Base-by-base conservation (phyloP, 1,140 invertebrate genomes). In the Pygmarrhopalites habei region DNA sequence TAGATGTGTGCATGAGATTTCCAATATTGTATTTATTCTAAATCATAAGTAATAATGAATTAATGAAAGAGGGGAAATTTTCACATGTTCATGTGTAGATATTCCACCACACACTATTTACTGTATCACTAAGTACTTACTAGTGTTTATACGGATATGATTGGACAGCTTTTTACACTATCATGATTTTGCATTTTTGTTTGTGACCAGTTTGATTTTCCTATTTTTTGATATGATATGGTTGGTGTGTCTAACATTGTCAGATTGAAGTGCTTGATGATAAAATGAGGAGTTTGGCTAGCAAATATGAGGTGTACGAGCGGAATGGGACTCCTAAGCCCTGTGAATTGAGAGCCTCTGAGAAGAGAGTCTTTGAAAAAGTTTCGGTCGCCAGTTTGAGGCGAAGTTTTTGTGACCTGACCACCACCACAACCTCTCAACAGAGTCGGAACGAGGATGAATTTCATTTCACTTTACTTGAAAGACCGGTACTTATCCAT, bases 361-460 rank as follows among this genome's bases (percentile, higher is more conserved):
- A 67, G 17, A 25, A 28, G 14, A 56, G 59, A 26, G 62, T 64
- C 19, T 64, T 68, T 62, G 66, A 62, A 32, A 68, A 64, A 63
- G 64, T 69, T 49, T 64, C 52, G 26, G 67, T 66, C 14, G 60
- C 65, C 19, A 60, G 62, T 41, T 60, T 63, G 59, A 80, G 82
- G 77, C 79, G 81, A 72, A 82, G 81, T 77, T 83, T 82, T 73
- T 80, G 80, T 70, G 81, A 83, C 77, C 77, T 83, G 71, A 81
- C 80, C 67, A 80, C 78, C 73, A 76, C 81, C 61, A 76, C 72
- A 35, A 78, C 75, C 74, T 68, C 30, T 12, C 17, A 23, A 26
- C 30, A 46, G 17, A 46, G 57, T 32, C 32, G 46, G 19, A 28
- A 44, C 43, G 60, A 62, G 7, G 62, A 58, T 10, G 56, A 64